Percentiles rank a stretch among this genome's conserved stretches.
Conservation (phyloP, 2,888 invertebrate genomes). For the Rhimphoctona megacephalus region DNA sequence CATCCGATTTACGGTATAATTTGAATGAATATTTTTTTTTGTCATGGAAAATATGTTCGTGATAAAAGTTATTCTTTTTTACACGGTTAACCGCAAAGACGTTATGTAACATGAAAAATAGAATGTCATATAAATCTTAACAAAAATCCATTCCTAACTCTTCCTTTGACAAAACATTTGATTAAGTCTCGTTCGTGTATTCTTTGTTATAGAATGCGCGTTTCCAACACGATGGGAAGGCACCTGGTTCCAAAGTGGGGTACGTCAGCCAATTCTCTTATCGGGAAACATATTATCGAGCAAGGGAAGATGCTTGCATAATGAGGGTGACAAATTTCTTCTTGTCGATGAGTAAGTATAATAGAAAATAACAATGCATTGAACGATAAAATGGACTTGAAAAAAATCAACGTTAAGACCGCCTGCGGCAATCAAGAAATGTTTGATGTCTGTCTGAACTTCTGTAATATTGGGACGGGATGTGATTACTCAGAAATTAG, state of each 20-base stretch:
- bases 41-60: not conserved
- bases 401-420: not conserved
- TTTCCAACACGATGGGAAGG: constrained; percentile 95
- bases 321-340: constrained; percentile 95
- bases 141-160: not conserved
- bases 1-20: not conserved
- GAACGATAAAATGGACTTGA: not conserved
- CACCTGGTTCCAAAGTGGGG: constrained; percentile 96
- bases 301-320: constrained; percentile 93
- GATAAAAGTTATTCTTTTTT: not conserved
- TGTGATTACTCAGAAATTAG: constrained; percentile 62
- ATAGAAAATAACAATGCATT: constrained; percentile 19
- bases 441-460: constrained; percentile 57
- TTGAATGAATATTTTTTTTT: not conserved
- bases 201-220: constrained; percentile 88
- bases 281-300: constrained; percentile 93
- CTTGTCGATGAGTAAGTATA: constrained; percentile 94
- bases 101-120: not conserved
- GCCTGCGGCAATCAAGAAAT: constrained; percentile 26
- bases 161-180: not conserved
- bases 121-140: not conserved
- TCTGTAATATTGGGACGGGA: constrained; percentile 47
- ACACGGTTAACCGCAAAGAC: not conserved
- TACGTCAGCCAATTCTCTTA: constrained; percentile 93
- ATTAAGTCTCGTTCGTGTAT: not conserved